These are phyloP conservation scores for Fabriciana adippe DNA, from an alignment of 2,888 invertebrate genomes.

Conservation along the genomic window DNA sequence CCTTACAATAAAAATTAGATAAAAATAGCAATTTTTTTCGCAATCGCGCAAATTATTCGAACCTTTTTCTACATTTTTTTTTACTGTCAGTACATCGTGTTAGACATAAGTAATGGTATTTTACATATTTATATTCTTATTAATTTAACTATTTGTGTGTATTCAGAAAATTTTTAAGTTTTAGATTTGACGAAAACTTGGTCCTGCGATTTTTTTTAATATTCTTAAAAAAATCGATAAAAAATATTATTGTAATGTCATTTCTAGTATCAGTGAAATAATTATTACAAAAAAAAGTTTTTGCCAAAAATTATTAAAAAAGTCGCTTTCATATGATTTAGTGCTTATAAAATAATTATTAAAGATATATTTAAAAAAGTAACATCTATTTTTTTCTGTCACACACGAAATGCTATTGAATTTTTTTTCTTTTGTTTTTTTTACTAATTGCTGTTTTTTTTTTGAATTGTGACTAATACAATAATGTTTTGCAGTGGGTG, in stretches of 20 bases:
- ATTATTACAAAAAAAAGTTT: slow-evolving; percentile 1
- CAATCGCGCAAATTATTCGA: slow-evolving; percentile 7
- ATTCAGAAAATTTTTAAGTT: slow-evolving; percentile 1
- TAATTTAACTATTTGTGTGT: slow-evolving; percentile 13
- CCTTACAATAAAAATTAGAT: neutral
- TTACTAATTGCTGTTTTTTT: slow-evolving; percentile 36
- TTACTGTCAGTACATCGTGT: slow-evolving; percentile 6
- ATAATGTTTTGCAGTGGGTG: slow-evolving; percentile 85
- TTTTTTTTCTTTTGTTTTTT: slow-evolving; percentile 31
- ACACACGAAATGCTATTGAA: slow-evolving; percentile 71
- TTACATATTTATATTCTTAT: slow-evolving; percentile 11
- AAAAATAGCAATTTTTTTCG: neutral
- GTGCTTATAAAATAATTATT: slow-evolving; percentile 59
- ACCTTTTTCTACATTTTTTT: slow-evolving; percentile 6
- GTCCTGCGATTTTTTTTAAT: neutral
- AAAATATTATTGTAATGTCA: neutral
- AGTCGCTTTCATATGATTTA: slow-evolving; percentile 32
- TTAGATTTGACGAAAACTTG: slow-evolving; percentile 2
- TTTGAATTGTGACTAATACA: slow-evolving; percentile 70
- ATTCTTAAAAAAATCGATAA: neutral
- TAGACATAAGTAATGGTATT: slow-evolving; percentile 3
- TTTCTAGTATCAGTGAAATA: neutral
- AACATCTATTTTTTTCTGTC: slow-evolving; percentile 54
- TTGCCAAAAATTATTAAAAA: slow-evolving; percentile 22
- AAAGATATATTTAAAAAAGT: slow-evolving; percentile 49